Evolutionary conservation across 2,113 vertebrate species (phyloP).

Genomic region (Tupaia chinensis): DNA sequence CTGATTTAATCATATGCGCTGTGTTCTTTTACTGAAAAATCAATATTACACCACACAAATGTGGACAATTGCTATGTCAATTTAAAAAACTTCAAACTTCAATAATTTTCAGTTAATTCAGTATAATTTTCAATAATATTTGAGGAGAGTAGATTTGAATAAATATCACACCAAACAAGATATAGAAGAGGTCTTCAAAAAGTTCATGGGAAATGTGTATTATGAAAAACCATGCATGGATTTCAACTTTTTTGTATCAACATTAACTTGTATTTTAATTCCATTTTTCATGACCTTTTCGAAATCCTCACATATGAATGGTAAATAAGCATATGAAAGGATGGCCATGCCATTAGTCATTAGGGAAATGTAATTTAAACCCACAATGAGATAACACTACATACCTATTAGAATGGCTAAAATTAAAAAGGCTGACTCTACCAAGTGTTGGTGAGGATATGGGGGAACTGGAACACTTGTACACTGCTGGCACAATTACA

Average conservation of each 20-base stretch:
- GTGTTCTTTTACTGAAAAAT: no score
- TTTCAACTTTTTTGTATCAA: no score
- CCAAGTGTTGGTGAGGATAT: background rate
- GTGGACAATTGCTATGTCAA: no score
- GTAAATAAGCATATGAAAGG: background rate
- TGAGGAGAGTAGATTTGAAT: background rate
- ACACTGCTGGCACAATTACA: background rate
- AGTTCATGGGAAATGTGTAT: no score
- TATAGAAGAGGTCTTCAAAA: background rate
- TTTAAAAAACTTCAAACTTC: no score
- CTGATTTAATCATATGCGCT: no score
- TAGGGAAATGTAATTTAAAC: background rate
- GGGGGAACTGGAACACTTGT: background rate
- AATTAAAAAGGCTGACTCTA: background rate
- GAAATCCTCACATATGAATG: background rate
- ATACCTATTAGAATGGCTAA: background rate
- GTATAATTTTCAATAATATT: no score
- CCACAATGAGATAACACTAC: background rate
- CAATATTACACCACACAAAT: no score
- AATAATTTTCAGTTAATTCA: no score
- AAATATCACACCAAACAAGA: background rate
- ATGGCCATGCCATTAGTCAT: background rate
- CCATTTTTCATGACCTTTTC: no score
- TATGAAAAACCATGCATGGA: no score
- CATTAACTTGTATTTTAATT: no score